Percentiles rank a stretch among this genome's conserved stretches.
These are phyloP conservation scores for Rhorus exstirpatorius DNA, from an alignment of 2,888 invertebrate genomes.

Conservation along the genomic window DNA sequence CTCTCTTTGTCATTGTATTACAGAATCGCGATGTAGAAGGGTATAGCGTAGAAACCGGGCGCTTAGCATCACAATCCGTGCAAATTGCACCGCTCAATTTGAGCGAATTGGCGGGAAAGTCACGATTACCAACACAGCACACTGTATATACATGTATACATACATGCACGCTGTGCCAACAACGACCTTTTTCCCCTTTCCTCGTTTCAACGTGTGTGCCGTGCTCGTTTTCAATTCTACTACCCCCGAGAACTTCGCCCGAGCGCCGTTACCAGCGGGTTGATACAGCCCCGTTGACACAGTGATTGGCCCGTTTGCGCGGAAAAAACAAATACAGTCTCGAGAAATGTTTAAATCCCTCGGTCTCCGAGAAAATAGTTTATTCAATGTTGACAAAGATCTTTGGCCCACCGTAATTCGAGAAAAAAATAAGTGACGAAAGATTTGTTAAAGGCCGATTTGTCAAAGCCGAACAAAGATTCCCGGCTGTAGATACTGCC, in stretches of 20 bases:
- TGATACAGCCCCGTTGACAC: neutral
- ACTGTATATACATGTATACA: slow-evolving; percentile 5
- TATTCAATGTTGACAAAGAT: neutral
- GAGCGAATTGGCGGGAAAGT: slow-evolving; percentile 76
- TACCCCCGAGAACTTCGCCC: slow-evolving; percentile 37
- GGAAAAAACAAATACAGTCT: neutral
- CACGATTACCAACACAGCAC: slow-evolving; percentile 39
- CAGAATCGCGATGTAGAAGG: slow-evolving; percentile 41
- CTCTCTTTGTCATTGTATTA: slow-evolving; percentile 34
- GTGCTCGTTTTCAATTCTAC: slow-evolving; percentile 71
- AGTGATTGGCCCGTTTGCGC: slow-evolving; percentile 28
- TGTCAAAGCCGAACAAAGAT: neutral
- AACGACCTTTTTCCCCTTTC: slow-evolving; percentile 51
- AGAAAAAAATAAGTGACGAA: no score
- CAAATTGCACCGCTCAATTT: slow-evolving; percentile 82
- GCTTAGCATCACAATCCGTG: slow-evolving; percentile 82
- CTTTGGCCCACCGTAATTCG: no score
- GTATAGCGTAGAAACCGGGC: slow-evolving; percentile 51
- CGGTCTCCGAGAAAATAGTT: neutral
- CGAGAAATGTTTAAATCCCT: neutral
- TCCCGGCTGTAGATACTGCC: neutral
- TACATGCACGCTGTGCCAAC: slow-evolving; percentile 29
- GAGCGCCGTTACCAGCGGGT: neutral
- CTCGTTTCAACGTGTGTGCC: slow-evolving; percentile 49
- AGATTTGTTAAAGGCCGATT: no score